phyloP scores from a whole-genome alignment of 2,113 vertebrate genomes.

The Pygoscelis antarcticus region DNA sequence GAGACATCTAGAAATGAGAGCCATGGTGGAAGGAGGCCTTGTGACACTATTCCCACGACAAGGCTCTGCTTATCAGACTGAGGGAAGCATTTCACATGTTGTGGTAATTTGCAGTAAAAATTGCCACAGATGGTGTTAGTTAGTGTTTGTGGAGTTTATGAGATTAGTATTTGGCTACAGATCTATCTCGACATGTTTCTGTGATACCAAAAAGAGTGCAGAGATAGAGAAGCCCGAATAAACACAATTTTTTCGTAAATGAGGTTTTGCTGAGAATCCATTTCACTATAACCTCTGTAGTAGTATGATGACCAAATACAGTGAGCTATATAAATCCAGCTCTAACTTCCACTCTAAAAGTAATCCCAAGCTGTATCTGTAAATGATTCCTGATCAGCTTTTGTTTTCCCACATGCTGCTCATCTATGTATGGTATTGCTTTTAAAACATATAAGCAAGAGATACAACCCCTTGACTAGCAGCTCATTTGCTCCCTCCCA shows the following conservation, averaged over 20 bases:
- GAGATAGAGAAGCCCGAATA: background rate
- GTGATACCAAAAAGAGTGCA: background rate
- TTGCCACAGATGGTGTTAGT: conserved; percentile 36
- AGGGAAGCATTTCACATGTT: background rate
- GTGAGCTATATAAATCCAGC: background rate
- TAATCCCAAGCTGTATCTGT: background rate
- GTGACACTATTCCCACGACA: background rate
- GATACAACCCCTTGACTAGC: background rate
- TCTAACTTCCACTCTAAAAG: background rate
- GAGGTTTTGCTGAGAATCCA: background rate
- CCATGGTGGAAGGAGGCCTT: background rate
- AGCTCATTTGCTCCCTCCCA: background rate
- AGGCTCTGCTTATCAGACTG: background rate
- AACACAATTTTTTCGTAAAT: background rate
- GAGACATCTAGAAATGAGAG: background rate
- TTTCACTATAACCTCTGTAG: background rate
- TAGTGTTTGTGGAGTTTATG: background rate
- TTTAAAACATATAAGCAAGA: background rate
- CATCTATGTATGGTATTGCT: background rate
- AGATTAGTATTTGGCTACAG: conserved; percentile 22
- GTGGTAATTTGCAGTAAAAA: conserved; percentile 31
- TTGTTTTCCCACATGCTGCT: background rate
- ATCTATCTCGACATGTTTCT: background rate
- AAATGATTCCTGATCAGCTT: background rate
- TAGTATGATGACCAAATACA: background rate